Evolutionary conservation across 2,113 vertebrate genomes (phyloP), one percentile per base, ranked within the genome.

Genomic region (Pelobates fuscus): DNA sequence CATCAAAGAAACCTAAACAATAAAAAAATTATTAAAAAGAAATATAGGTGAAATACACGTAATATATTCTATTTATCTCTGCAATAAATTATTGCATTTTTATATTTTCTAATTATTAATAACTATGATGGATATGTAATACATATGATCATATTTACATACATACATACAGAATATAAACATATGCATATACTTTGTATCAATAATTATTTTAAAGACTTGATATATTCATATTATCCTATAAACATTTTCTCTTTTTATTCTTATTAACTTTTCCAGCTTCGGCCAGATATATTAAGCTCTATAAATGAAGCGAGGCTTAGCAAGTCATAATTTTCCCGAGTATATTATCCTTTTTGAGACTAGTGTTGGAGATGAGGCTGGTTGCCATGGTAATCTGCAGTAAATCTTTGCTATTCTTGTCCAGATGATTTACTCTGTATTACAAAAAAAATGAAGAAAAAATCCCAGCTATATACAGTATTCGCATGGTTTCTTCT

Each of bases 321-420:
- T 60, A 32, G 66, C 59, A 37, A 60, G 18, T 17, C 54, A 46
- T 75, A 43, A 66, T 67, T 74, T 66, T 52, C 62, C n/a, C 23
- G 72, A 17, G 67, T 49, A 49, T 68, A 77, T 68, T 67, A 77
- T 77, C 65, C 64, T 68, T 68, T 67, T 67, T 76, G 20, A n/a
- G 26, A 46, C 37, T 59, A 68, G 59, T 32, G 65, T 75, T 46
- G 52, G 73, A 52, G 55, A 76, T 67, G 73, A 77, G 25, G 54
- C 64, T 37, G 55, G 73, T 77, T 68, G 27, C 73, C 64, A 77
- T 77, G 65, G 73, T 77, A 68, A 77, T 77, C 55, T 2, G 43
- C 41, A 30, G 55, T 29, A 67, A 68, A 67, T 54, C 55, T 77
- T 77, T 61, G n/a, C 73, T 77, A 52, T 68, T 68, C 55, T 61